Evolutionary conservation across 2,888 invertebrate species (phyloP), one percentile per base, ranked within the genome.

Genomic region (Idaea dimidiata): DNA sequence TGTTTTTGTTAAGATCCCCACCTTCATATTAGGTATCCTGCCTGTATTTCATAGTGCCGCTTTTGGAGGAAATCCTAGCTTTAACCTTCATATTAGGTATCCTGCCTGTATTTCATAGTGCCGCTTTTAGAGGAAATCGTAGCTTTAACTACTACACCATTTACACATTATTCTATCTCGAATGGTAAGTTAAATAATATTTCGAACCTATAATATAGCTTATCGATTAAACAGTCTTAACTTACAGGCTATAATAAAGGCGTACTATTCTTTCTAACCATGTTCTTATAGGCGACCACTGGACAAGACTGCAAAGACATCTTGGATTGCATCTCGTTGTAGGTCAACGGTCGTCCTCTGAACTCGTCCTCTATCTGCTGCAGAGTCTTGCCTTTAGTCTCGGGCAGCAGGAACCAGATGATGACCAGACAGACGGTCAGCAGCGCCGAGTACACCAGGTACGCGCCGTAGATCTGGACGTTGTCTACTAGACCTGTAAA

Each of bases 341-440:
- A 70, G 14, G 72, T 79, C 63, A 82, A 66, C 1, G 83, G 81
- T 33, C 80, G 73, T 0, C 87, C 89, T 68, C 86, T 80, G 63
- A 94, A 93, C 63, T 86, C 84, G 16, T 94, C 93, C 69, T 95
- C 95, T 58, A 95, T 95, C 77, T 95, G 94, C 65, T 94, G 89
- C 61, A 95, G 81, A 0, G 95, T 94, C 70, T 93, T 94, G 1
- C 94, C 94, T 69, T 93, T 94, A 0, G 95, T 96, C 80, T 95
- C 95, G 0, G 95, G 95, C 58, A 95, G 78, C 58, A 93, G 77
- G 60, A 93, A 87, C 67, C 94, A 87, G 66, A 94, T 93, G 0
- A 94, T 70, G 4, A 91, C 81, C 54, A 95, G 92, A 55, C 93
- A 73, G 6, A 94, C 82, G 0, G 93, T 85, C 60, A 94, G 84